Base-by-base conservation (phyloP, 2,797 vertebrate species). In the Chelon auratus region DNA sequence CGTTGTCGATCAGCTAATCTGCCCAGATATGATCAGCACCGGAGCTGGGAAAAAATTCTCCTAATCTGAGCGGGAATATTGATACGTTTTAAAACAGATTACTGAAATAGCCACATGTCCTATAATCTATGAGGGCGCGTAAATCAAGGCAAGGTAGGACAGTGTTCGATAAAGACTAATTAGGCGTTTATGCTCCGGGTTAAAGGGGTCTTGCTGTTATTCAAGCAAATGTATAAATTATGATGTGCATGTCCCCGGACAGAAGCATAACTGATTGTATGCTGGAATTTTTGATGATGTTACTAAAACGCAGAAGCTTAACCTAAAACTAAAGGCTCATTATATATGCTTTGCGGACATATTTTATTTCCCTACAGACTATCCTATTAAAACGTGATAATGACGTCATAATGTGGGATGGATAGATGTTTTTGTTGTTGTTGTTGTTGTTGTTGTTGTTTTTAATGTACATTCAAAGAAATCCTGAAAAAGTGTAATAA, bases 141-240 rank as follows among this genome's bases (percentile, higher is more conserved):
- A 85, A 89, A 90, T 88, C 81, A 90, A 57, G 48, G 40, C 15
- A 37, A 60, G 61, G 66, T 68, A n/a, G 58, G 37, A 76, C 40
- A 59, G 62, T 39, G 50, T 72, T 83, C 81, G 78, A 88, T 79
- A 52, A 82, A 75, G 87, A 83, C 65, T 61, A 71, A 92, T 87
- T 67, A 77, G 51, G 39, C 66, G 68, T 88, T 82, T 72, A 75
- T 69, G 54, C 61, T 66, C 62, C 24, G 56, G 80, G 78, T 83
- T 83, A 76, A 83, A 85, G 69, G 77, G 75, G 67, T 72, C 58
- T 26, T 37, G 0, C 62, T 81, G 84, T 89, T 90, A 85, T 71
- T 90, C 77, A 90, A 87, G 89, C 86, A 91, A 80, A 88, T 70
- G 57, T 63, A 91, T 91, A 71, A 80, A 82, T 87, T 82, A 81